These are phyloP conservation scores for Prunella strophiata DNA, from an alignment of 2,797 vertebrate species.

Conservation along the genomic window DNA sequence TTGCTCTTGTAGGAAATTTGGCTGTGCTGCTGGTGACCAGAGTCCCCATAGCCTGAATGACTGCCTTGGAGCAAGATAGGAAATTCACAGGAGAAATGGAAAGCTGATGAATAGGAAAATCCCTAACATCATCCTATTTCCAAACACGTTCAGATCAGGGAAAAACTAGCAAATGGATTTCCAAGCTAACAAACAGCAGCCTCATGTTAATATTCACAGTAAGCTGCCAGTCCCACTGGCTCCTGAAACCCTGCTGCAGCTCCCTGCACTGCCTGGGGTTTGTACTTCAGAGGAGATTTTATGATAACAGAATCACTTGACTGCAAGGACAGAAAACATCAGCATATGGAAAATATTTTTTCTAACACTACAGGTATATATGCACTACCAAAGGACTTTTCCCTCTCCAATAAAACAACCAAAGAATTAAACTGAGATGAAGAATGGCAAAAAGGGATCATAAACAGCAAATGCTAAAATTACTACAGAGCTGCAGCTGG, in stretches of 20 bases:
- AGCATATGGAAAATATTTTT: not conserved
- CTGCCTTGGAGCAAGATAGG: not conserved
- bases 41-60: not conserved
- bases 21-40: not conserved
- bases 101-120: constrained; percentile 33
- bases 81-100: not conserved
- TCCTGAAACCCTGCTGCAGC: not conserved
- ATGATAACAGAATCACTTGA: not conserved
- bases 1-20: not conserved
- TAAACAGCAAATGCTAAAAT: not conserved
- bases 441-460: not conserved
- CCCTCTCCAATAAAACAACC: not conserved
- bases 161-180: not conserved
- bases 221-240: not conserved
- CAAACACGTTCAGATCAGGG: not conserved
- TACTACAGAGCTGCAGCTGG: not conserved
- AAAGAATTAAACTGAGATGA: not conserved
- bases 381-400: not conserved
- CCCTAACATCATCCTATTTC: not conserved
- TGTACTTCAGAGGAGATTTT: not conserved
- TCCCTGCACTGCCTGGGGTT: not conserved
- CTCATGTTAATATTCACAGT: not conserved
- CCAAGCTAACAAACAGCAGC: not conserved
- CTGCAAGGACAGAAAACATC: not conserved
- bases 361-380: not conserved